Evolutionary conservation across 2,888 invertebrate genomes (phyloP), one percentile per base, ranked within the genome.

Genomic region (Dermolepida albohirtum): DNA sequence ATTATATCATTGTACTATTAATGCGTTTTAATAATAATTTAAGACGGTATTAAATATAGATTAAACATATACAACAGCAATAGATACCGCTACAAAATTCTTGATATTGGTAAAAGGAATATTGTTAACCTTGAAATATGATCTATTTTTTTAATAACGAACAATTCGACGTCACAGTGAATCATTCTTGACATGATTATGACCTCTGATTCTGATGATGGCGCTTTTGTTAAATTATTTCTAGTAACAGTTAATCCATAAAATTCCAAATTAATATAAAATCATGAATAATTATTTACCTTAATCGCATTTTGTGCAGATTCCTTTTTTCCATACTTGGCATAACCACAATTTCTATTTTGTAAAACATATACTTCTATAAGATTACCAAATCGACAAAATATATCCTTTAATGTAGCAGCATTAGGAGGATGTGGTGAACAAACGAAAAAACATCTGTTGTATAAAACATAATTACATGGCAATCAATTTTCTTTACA

Each of bases 321-420:
- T 43, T 90, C 88, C 63, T 86, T 87, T 54, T 86, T 87, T 2
- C 94, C 91, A 83, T 92, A 97, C 77, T 95, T 94, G 5, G 94
- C 96, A 83, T 95, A 97, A 0, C 97, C 97, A 82, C 94, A 96
- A 78, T 95, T 96, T 80, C 94, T 93, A 79, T 95, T 93, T 54
- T 91, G 91, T 74, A 97, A 84, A 81, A 96, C 89, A 80, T 95
- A 96, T 1, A 96, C 94, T 81, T 95, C 96, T 67, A 96, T 95
- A 8, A 97, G 86, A 79, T 92, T 89, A 5, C 96, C 96, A 84
- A 97, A 97, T 77, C 96, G 89, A 76, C 94, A 94, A 82, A 97
- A 97, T 16, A 94, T 89, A 81, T 97, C 96, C 76, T 92, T 90
- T 78, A 97, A 85, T 22, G 93, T 90, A 68, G 91, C 88, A 73